phyloP scores from a whole-genome alignment of 2,113 vertebrate species.

The Spea bombifrons region DNA sequence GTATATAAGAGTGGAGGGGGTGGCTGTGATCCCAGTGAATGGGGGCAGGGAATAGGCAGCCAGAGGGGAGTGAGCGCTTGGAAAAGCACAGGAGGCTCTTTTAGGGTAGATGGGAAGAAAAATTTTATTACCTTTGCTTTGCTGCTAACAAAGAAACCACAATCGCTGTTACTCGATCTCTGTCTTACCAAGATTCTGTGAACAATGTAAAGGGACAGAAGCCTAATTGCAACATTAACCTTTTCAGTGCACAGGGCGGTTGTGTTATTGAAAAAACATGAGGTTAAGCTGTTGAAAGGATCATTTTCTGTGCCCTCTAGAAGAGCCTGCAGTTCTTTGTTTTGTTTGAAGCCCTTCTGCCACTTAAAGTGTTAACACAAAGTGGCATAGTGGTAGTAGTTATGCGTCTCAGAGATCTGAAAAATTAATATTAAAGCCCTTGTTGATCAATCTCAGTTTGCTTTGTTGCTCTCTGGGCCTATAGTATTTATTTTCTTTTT shows the following conservation, averaged over 20 bases:
- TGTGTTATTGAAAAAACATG: slow-evolving; percentile 10
- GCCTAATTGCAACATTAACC: slow-evolving; percentile 46
- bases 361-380: background rate
- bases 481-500: too few relatives aligned
- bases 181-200: slow-evolving; percentile 1
- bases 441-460: too few relatives aligned
- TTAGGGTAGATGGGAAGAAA: slow-evolving; percentile 33
- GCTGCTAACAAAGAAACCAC: slow-evolving; percentile 25
- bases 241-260: slow-evolving; percentile 21
- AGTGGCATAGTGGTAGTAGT: too few relatives aligned
- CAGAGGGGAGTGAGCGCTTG: slow-evolving; percentile 18
- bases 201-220: slow-evolving; percentile 26
- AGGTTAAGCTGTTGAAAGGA: background rate
- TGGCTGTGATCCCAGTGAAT: slow-evolving; percentile 15
- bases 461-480: too few relatives aligned
- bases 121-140: slow-evolving; percentile 34
- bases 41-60: slow-evolving; percentile 21
- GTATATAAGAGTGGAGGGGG: background rate
- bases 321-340: slow-evolving; percentile 2
- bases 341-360: background rate
- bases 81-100: slow-evolving; percentile 30
- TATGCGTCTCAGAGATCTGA: too few relatives aligned
- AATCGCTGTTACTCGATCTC: slow-evolving; percentile 28
- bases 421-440: too few relatives aligned
- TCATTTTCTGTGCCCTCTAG: background rate